A percentile compares a stretch with the other conserved stretches of the same genome.
Conservation (phyloP, 2,797 vertebrate species). For the Mormyrus hasselquistii region DNA sequence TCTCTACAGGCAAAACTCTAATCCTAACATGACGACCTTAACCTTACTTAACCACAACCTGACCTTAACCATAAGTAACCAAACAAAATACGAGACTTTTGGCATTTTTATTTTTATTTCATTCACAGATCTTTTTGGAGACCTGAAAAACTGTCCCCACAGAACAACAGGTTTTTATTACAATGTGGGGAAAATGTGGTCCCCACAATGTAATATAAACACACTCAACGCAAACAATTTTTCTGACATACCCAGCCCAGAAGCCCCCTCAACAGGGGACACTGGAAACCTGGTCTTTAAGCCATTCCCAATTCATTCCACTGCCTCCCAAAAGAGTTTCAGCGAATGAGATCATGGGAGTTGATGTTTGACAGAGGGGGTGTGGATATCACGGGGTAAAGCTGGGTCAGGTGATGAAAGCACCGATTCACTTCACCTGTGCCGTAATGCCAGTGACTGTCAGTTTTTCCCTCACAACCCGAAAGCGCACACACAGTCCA, state of each 20-base stretch:
- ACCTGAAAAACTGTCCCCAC: not conserved
- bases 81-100: not conserved
- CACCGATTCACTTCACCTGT: not conserved
- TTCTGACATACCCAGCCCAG: not conserved
- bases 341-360: not conserved
- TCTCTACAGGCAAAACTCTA: not conserved
- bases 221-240: not conserved
- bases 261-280: not conserved
- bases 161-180: not conserved
- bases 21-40: not conserved
- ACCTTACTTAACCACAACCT: not conserved
- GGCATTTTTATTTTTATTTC: not conserved
- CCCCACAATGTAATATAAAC: not conserved
- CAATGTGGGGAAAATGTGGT: not conserved
- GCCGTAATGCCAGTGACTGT: not conserved
- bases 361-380: not conserved
- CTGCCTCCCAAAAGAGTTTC: not conserved
- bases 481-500: not conserved
- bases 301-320: not conserved
- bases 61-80: not conserved
- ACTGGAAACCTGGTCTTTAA: not conserved
- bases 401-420: not conserved
- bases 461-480: not conserved
- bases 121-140: not conserved
- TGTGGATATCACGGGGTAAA: not conserved